Evolutionary conservation across 2,113 vertebrate species (phyloP), one percentile per base, ranked within the genome.

Genomic region (Lontra canadensis): DNA sequence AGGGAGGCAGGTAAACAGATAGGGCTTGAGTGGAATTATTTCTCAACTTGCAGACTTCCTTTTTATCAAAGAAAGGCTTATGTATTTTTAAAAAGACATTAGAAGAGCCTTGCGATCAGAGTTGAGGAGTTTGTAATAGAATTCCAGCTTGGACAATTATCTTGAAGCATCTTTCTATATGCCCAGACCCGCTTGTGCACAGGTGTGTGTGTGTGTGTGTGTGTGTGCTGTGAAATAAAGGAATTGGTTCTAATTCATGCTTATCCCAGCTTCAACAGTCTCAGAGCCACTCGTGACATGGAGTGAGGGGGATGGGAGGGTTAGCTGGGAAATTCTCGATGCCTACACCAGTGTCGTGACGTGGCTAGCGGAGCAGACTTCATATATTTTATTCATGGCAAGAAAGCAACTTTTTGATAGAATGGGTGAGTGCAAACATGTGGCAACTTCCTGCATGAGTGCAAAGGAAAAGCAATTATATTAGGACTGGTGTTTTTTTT

Each of bases 381-480:
- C 84, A 47, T 96, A 57, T 82, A 71, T 97, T 96, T 97, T 97
- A 96, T 96, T 97, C 96, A 85, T 42, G 93, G 47, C 80, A 92
- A 69, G 95, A 95, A 97, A 69, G 76, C 49, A 82, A 82, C 92
- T 88, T 94, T 93, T 88, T 69, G 87, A 92, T 85, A 14, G 84
- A 90, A 90, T 69, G 80, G 87, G 88, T 96, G 52, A 94, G 69
- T 49, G 73, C 81, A 96, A 93, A 92, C 76, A 92, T 97, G 96
- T 97, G 97, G 97, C 92, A 78, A 92, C 96, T 94, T 97, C 76
- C 65, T 98, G 92, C 95, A 94, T 95, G 97, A 96, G 34, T 49
- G 47, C 83, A 95, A 96, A 94, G 92, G 96, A 93, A 93, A 96
- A 90, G 78, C 1, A 26, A 86, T 97, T 94, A 44, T 95, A 88